A percentile compares a stretch with the other conserved stretches of the same genome.
Evolutionary conservation across 2,113 vertebrate species (phyloP).

Genomic region (Coturnix japonica): DNA sequence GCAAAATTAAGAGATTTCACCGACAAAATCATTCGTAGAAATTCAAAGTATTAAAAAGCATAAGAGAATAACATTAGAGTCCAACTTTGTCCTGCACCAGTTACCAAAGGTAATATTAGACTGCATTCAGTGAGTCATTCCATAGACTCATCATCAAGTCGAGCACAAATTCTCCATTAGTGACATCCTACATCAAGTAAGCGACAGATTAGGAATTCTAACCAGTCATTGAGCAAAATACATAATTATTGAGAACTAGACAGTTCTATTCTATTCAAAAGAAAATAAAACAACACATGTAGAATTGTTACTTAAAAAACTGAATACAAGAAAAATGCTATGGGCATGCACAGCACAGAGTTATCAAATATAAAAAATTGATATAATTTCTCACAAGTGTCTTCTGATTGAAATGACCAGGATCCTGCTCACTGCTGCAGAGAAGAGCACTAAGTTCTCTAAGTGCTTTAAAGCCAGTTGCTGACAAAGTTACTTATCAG

Average conservation of each 20-base stretch:
- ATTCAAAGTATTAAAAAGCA: not conserved
- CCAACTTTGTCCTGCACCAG: not conserved
- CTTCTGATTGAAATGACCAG: too few relatives aligned
- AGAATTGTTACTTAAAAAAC: not conserved
- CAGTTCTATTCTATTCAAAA: not conserved
- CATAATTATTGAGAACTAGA: fast-evolving
- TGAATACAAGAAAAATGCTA: not conserved
- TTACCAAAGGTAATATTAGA: slow-evolving; percentile 1
- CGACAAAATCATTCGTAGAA: not conserved
- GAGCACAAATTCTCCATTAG: not conserved
- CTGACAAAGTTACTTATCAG: fast-evolving
- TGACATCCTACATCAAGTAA: not conserved
- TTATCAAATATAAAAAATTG: fast-evolving
- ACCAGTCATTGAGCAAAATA: not conserved
- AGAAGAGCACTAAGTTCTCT: fast-evolving
- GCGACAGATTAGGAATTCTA: not conserved
- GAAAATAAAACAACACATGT: not conserved
- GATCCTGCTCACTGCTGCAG: not conserved
- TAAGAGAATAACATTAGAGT: not conserved
- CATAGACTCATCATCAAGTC: not conserved
- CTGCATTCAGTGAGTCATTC: not conserved
- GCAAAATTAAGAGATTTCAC: not conserved
- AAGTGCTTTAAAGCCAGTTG: too few relatives aligned
- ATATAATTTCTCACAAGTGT: fast-evolving
- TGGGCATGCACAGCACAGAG: fast-evolving